Evolutionary conservation across 1,140 invertebrate species (phyloP), one percentile per base, ranked within the genome.

Genomic region (Aphis gossypii): DNA sequence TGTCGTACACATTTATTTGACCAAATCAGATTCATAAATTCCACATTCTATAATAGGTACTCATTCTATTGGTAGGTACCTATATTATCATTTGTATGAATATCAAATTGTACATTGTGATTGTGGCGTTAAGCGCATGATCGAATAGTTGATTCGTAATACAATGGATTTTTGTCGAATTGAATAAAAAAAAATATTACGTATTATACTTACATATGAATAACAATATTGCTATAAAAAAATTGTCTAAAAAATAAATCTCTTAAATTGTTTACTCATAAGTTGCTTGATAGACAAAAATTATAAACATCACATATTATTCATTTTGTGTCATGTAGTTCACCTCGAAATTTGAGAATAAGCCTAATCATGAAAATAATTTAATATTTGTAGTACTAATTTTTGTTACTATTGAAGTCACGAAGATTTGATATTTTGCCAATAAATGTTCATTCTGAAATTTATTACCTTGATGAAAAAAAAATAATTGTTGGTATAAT

Each of bases 281-380:
- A 89, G 4, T 56, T 54, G 35, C 18, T 56, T 11, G 23, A 54
- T 68, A 90, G 38, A 68, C 89, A 68, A 60, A 90, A 60, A 44
- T 44, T 21, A 60, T 21, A 41, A 68, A 60, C 30, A 60, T 90
- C 7, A 90, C 89, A 46, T 41, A 68, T 90, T 90, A 56, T 89
- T 56, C 23, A 68, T 44, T 92, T 48, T 25, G 44, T 83, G 68
- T 38, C 82, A 84, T 56, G 92, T 56, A 86, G 92, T 93, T 93
- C 54, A 84, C 92, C 92, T 93, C 92, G 92, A 56, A 86, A 93
- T 54, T 83, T n/a, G n/a, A 93, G n/a, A 84, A 25, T 56, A 54
- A 93, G 92, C 92, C 92, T 93, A 93, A n/a, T 89, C 35, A 25
- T 54, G 21, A 90, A n/a, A 18, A 90, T 90, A n/a, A 90, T 60